Base-by-base conservation (phyloP, 1,140 invertebrate genomes). In the Harpegnathos saltator region DNA sequence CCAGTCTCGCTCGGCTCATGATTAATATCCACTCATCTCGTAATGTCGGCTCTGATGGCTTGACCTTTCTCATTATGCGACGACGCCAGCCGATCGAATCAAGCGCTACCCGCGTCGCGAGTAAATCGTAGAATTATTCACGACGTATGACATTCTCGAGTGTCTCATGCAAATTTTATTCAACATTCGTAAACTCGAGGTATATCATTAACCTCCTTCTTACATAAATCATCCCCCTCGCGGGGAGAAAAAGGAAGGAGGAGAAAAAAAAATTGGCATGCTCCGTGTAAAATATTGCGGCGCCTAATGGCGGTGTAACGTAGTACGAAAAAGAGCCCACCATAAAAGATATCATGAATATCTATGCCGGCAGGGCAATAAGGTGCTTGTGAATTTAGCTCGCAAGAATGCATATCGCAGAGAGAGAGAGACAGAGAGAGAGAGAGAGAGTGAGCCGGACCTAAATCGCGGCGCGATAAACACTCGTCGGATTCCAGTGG, bases 81-180 rank as follows among this genome's bases (percentile, higher is more conserved):
- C 19, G 24, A 61, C 29, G 63, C n/a, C 56, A 54, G 33, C 58
- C 63, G 65, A 80, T 84, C 73, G 82, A 73, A 84, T 54, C 33
- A 33, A 44, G 44, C 17, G 19, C 61, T 56, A 54, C 58, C 24
- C 48, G 12, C 48, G 26, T 26, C 22, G 62, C 62, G 75, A 65
- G 56, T 50, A 80, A 74, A 86, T 74, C 56, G 83, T 26, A 48
- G 50, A 85, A 82, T 86, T 86, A 86, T 86, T 85, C 75, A 85
- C 83, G 78, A 85, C 73, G 69, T 73, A 54, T 71, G 85, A 81
- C 83, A 84, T 74, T 75, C 24, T 17, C 24, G 56, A 50, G 48
- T 65, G 74, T 52, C 74, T 26, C 50, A 66, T 81, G 83, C 85
- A 86, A 84, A 86, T 86, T 86, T 86, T 86, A 85, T 86, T 86